Base-by-base conservation (phyloP, 2,797 vertebrate species). In the Erethizon dorsatum region DNA sequence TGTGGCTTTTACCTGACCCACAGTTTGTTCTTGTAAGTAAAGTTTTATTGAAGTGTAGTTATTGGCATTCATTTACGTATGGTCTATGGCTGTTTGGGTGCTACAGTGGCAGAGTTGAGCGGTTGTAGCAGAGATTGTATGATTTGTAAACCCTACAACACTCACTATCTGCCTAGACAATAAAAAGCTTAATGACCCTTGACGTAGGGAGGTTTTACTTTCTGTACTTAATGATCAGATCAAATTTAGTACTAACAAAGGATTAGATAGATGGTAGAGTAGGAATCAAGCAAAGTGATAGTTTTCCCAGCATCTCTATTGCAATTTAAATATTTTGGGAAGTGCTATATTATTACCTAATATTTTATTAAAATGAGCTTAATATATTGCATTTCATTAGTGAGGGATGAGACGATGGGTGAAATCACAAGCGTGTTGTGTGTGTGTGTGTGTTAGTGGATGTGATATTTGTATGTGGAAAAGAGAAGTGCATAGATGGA, bases 41-140 rank as follows among this genome's bases (percentile, higher is more conserved):
- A 94, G 20, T 47, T 95, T 96, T 87, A 86, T 79, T 59, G 47
- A 88, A 88, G 71, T 13, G n/a, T 18, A 89, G 10, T 52, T 65
- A 59, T 57, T 59, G 1, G 26, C 5, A 61, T 24, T 73, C 20
- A 91, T 79, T 89, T 79, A 6, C 5, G 45, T 69, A 47, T 50
- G 63, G 13, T 84, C 59, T 61, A 37, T 77, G 57, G 17, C 28
- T 63, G 47, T 11, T 82, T 91, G 82, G 50, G 45, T 91, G 12
- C 33, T 82, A 61, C 14, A 33, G 4, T 31, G 52, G 28, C 20
- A 77, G 75, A 59, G 31, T 12, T 61, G 6, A 88, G 41, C 71
- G 47, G 9, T 59, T 85, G n/a, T 3, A 69, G 54, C 5, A 54
- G 57, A 82, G 65, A n/a, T 26, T 63, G 11, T 13, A 33, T 56